phyloP scores from a whole-genome alignment of 2,113 vertebrate genomes.

The Athene cunicularia region DNA sequence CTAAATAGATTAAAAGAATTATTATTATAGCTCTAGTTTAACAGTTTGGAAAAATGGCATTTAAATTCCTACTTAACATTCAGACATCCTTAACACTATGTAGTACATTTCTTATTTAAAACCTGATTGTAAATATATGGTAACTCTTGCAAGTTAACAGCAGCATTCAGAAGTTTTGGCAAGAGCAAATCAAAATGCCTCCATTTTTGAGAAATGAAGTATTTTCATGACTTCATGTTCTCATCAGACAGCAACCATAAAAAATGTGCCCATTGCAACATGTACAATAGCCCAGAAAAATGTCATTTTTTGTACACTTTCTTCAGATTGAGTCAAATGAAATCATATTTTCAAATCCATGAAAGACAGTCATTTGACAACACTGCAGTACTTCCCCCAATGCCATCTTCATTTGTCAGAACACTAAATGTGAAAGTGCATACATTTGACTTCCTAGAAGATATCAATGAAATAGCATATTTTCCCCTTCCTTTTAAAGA shows the following conservation, averaged over 20 bases:
- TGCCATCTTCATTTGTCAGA: neutral
- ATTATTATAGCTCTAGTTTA: neutral
- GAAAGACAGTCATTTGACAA: neutral
- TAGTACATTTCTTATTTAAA: neutral
- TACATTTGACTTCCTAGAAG: neutral
- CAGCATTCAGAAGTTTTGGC: neutral
- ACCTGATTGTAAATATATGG: neutral
- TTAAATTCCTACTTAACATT: neutral
- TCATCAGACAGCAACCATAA: neutral
- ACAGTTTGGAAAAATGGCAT: slow-evolving; percentile 8
- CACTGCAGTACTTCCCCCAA: neutral
- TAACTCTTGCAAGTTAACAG: neutral
- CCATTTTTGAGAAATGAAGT: neutral
- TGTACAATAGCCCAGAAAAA: neutral
- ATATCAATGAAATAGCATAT: neutral
- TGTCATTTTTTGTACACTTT: neutral
- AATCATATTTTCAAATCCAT: neutral
- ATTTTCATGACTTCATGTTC: neutral
- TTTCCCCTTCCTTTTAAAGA: neutral
- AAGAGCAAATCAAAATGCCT: neutral
- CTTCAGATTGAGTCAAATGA: neutral
- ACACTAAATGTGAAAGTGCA: neutral
- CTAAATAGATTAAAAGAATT: slow-evolving; percentile 10
- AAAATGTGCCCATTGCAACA: neutral
- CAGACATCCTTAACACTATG: neutral